Percentiles rank a stretch among this genome's conserved stretches.
Conservation (phyloP, 2,113 vertebrate species). For the Ptyas mucosa region DNA sequence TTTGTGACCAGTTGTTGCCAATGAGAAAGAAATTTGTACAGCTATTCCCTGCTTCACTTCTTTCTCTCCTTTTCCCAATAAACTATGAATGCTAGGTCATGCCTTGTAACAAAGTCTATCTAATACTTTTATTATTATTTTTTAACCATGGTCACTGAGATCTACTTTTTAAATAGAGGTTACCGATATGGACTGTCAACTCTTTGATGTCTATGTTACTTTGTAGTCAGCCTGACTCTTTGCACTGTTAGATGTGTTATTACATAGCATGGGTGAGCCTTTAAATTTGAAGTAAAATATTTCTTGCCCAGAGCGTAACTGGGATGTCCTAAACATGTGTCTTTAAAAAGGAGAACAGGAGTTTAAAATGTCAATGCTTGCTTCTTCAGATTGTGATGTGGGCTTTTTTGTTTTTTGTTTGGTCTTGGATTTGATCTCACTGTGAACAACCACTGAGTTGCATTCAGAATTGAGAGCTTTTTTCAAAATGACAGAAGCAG, state of each 20-base stretch:
- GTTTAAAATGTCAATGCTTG: background rate
- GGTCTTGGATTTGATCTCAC: background rate
- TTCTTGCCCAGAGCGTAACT: slow-evolving; percentile 3
- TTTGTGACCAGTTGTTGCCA: background rate
- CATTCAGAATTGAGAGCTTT: background rate
- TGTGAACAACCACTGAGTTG: background rate
- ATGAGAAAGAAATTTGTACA: background rate
- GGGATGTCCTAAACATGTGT: background rate
- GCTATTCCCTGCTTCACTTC: background rate
- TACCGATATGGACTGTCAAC: background rate
- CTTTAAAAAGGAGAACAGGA: background rate
- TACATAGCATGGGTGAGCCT: background rate
- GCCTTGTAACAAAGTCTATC: background rate
- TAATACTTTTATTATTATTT: background rate
- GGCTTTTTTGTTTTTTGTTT: background rate
- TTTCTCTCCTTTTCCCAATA: background rate
- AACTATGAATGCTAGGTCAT: background rate
- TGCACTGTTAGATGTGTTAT: background rate
- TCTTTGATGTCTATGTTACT: background rate
- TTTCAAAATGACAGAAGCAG: background rate
- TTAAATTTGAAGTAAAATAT: background rate
- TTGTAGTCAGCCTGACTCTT: background rate
- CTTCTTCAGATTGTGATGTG: background rate
- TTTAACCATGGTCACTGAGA: background rate
- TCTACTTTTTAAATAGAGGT: background rate